Conservation (phyloP, 2,113 vertebrate species). For the Mus spicilegus region DNA sequence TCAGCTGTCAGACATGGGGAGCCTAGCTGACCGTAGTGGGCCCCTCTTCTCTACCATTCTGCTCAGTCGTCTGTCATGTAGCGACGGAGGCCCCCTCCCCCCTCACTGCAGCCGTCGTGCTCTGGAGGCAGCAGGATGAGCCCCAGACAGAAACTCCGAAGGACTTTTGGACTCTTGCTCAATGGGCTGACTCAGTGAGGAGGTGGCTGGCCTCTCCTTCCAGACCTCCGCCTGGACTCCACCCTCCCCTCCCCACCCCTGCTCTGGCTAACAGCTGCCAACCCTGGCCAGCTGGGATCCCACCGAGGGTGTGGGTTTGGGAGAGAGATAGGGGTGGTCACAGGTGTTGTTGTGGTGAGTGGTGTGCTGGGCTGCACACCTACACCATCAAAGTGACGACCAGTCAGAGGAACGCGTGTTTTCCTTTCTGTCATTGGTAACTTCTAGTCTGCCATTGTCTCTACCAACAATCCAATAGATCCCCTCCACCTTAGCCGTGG, state of each 20-base stretch:
- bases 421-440: background rate
- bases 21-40: background rate
- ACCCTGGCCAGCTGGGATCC: slow-evolving; percentile 36
- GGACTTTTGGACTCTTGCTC: slow-evolving; percentile 79
- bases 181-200: slow-evolving; percentile 82
- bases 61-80: fast-evolving
- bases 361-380: background rate
- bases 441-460: background rate
- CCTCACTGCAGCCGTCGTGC: background rate
- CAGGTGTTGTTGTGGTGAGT: background rate
- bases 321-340: background rate
- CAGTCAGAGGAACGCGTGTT: fast-evolving
- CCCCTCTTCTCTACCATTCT: background rate
- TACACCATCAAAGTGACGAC: fast-evolving
- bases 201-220: slow-evolving; percentile 62
- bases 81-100: background rate
- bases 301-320: background rate
- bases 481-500: background rate
- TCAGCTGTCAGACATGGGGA: background rate
- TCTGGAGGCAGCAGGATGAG: slow-evolving; percentile 73
- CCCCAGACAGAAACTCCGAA: slow-evolving; percentile 80
- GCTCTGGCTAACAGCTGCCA: background rate
- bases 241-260: background rate
- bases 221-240: background rate
- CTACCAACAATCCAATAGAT: no score